Evolutionary conservation across 2,113 vertebrate genomes (phyloP).

Genomic region (Seriola rivoliana): DNA sequence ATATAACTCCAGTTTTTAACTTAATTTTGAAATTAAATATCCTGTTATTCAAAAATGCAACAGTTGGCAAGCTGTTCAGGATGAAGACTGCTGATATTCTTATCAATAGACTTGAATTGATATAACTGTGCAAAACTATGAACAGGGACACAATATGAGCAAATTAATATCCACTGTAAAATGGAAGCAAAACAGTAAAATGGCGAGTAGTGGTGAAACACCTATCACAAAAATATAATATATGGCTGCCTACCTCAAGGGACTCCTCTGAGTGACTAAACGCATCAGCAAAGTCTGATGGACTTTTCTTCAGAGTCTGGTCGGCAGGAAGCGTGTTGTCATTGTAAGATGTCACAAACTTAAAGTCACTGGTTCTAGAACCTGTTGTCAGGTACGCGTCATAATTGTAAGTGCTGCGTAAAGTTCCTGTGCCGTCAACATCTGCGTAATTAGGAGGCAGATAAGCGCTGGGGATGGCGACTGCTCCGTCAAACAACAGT

Average conservation of each 20-base stretch:
- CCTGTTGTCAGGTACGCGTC: conserved; percentile 75
- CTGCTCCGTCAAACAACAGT: no score
- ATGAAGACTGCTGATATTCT: no score
- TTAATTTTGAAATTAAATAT: no score
- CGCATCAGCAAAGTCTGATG: conserved; percentile 35
- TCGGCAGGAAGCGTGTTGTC: conserved; percentile 66
- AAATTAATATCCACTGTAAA: no score
- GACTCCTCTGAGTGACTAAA: neutral
- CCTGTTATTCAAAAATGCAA: no score
- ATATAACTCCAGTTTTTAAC: no score
- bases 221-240: rapidly evolving
- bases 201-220: no score
- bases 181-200: no score
- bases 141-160: neutral
- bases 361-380: conserved; percentile 78
- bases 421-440: conserved; percentile 66
- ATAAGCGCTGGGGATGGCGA: no score
- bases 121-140: neutral
- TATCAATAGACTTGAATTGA: no score
- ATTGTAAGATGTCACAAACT: conserved; percentile 76
- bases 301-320: conserved; percentile 47
- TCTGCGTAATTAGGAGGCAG: no score
- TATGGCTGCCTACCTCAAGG: conserved; percentile 7
- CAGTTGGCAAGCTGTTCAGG: no score
- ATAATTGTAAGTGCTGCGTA: conserved; percentile 78